Conservation (phyloP, 2,797 vertebrate species). For the Parotocinclus haroldoi region DNA sequence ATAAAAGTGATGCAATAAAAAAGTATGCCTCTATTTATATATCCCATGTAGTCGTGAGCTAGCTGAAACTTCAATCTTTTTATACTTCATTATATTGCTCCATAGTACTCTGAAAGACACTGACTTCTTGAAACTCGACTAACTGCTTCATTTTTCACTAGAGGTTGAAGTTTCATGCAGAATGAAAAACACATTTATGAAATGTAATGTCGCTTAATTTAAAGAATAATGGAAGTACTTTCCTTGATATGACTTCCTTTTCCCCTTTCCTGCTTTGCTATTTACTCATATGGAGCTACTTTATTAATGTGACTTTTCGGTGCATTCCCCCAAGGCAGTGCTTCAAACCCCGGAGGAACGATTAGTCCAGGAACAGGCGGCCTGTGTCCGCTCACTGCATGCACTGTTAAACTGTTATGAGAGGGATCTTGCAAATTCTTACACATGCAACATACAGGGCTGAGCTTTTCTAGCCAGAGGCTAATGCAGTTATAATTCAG, state of each 20-base stretch:
- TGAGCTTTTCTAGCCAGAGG: constrained; percentile 23
- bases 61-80: constrained; percentile 10
- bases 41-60: neutral
- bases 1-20: constrained; percentile 8
- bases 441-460: constrained; percentile 2
- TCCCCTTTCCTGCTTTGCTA: constrained; percentile 47
- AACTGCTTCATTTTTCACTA: constrained; percentile 36
- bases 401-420: constrained; percentile 38
- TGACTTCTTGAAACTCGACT: constrained; percentile 23
- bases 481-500: constrained; percentile 6
- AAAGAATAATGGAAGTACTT: constrained; percentile 39
- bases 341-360: constrained; percentile 47
- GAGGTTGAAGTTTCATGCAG: constrained; percentile 8
- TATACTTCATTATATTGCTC: too few species aligned
- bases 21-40: constrained; percentile 14
- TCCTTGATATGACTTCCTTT: constrained; percentile 24
- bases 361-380: constrained; percentile 52
- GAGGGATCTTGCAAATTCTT: constrained; percentile 22
- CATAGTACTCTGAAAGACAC: neutral
- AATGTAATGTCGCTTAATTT: constrained; percentile 45
- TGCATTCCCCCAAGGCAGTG: constrained; percentile 48
- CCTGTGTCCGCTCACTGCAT: constrained; percentile 33
- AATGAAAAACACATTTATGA: constrained; percentile 37
- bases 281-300: constrained; percentile 56
- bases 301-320: constrained; percentile 58